Evolutionary conservation across 2,113 vertebrate genomes (phyloP).

Genomic region (Myxocyprinus asiaticus): DNA sequence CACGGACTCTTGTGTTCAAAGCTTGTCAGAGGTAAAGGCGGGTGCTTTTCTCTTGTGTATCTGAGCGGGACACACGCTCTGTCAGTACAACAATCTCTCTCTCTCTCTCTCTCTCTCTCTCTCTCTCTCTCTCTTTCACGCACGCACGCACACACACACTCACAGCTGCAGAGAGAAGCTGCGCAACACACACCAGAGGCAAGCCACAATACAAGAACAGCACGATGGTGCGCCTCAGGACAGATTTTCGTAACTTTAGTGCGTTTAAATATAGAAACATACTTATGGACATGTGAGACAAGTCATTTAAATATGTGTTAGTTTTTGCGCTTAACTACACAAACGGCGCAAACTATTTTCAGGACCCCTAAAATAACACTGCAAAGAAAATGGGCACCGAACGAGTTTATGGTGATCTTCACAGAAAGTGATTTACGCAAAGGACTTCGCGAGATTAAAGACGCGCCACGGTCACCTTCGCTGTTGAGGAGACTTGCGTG

Average conservation of each 20-base stretch:
- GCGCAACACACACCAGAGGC: constrained; percentile 15
- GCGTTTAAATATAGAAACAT: constrained; percentile 1
- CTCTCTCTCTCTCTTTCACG: constrained; percentile 2
- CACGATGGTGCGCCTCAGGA: constrained; percentile 33
- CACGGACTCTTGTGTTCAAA: no score
- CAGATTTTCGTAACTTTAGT: neutral
- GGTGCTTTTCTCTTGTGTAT: no score
- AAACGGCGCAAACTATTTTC: neutral
- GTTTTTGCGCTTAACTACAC: neutral
- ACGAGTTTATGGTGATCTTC: neutral
- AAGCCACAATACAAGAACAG: neutral
- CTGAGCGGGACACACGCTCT: no score
- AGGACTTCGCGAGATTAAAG: neutral
- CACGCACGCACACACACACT: constrained; percentile 12
- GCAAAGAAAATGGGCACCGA: neutral
- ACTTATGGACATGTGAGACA: neutral
- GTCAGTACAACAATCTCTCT: neutral
- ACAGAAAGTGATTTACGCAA: neutral
- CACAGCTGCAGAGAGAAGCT: constrained; percentile 35
- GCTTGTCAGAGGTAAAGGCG: no score
- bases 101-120: constrained; percentile 24
- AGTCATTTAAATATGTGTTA: neutral
- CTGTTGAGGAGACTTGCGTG: constrained; percentile 51
- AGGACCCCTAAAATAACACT: neutral
- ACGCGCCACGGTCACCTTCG: constrained; percentile 64